Evolutionary conservation across 2,888 invertebrate species (phyloP).

Genomic region (Oxystoma pomonae): DNA sequence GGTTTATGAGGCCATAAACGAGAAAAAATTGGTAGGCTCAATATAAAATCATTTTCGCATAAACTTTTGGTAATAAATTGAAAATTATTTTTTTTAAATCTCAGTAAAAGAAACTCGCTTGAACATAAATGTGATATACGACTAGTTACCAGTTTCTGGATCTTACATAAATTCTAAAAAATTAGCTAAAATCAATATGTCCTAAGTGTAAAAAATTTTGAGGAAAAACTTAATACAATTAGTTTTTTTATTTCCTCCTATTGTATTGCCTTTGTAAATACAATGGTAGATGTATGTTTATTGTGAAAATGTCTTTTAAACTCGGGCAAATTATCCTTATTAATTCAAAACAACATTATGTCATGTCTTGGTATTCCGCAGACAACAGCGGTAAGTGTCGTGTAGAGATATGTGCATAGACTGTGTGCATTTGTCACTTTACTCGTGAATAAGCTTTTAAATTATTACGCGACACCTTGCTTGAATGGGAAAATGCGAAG

Average conservation of each 20-base stretch:
- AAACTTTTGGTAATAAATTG: background rate
- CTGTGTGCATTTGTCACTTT: background rate
- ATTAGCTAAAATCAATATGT: too few relatives aligned
- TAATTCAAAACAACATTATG: too few relatives aligned
- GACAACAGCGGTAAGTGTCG: background rate
- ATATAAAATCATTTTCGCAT: background rate
- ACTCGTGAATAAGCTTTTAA: background rate
- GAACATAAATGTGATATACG: background rate
- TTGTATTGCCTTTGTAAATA: too few relatives aligned
- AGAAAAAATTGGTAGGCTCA: background rate
- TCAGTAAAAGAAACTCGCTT: background rate
- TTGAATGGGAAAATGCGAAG: background rate
- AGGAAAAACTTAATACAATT: too few relatives aligned
- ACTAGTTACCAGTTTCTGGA: too few relatives aligned
- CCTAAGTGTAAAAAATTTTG: too few relatives aligned
- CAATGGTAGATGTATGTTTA: too few relatives aligned
- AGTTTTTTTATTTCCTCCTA: too few relatives aligned
- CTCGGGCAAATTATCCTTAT: too few relatives aligned
- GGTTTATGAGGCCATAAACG: background rate
- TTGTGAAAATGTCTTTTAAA: too few relatives aligned
- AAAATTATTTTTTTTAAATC: background rate
- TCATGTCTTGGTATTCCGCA: too few relatives aligned
- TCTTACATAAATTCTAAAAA: too few relatives aligned
- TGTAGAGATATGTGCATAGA: background rate
- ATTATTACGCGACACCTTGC: background rate